Evolutionary conservation across 2,888 invertebrate genomes (phyloP), one percentile per base, ranked within the genome.

Genomic region (Orgyia antiqua): DNA sequence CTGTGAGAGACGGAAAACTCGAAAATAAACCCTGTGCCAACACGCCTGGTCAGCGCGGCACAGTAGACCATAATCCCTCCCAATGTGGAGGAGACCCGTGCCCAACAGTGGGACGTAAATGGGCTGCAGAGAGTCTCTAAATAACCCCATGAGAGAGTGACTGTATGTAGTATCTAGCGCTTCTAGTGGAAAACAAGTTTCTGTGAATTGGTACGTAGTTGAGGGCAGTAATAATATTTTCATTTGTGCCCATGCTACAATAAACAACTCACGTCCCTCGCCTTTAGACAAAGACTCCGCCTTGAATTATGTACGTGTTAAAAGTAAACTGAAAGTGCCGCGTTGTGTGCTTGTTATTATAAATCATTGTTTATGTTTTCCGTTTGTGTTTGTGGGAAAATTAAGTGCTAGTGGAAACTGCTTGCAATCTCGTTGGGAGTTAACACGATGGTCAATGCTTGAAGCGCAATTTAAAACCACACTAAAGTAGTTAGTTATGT

Each of bases 311-410:
- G 75, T 79, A 86, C 84, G 84, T 83, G 86, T 86, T 86, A 84
- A 86, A 86, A 84, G 83, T 86, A 84, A 84, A 84, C 83, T 79
- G 79, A 83, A 84, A 86, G 84, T 86, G 79, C 73, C 78, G 72
- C 80, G 77, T 75, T 82, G 72, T 82, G 74, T 78, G 77, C 76
- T 68, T 72, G 83, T 80, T 84, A 84, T 79, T 83, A 87, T 87
- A 87, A 87, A 87, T 87, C 86, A 87, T 86, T 84, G 83, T 79
- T 87, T 87, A 86, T 86, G 87, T 76, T 86, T 87, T 87, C 87
- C 86, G 87, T 83, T 86, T 83, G 77, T 68, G 72, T 75, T 77
- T 65, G 72, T 73, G 66, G 65, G 66, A 64, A 73, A 80, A 84
- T 82, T 82, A 82, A 82, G 77, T 79, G 76, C 65, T 77, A 71